phyloP scores from a whole-genome alignment of 2,113 vertebrate species.

The Lucifuga dentata region DNA sequence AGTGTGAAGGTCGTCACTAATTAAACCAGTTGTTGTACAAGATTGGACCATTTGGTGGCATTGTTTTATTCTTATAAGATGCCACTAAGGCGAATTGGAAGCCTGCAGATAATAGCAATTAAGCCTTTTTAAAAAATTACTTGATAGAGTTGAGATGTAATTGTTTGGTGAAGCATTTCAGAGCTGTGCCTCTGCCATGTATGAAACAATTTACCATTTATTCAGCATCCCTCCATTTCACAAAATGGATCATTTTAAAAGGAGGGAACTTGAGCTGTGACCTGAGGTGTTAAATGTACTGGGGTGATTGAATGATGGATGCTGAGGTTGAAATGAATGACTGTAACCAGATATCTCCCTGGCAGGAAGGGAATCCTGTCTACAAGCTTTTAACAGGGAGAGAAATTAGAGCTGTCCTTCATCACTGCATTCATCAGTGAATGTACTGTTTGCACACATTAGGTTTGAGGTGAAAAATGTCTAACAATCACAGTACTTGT shows the following conservation, averaged over 20 bases:
- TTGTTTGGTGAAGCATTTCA: conserved; percentile 44
- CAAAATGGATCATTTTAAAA: conserved; percentile 52
- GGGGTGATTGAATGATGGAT: conserved; percentile 68
- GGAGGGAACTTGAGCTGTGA: conserved; percentile 64
- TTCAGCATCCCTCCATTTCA: conserved; percentile 32
- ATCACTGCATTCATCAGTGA: conserved; percentile 63
- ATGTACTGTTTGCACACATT: conserved; percentile 69
- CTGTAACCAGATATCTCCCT: conserved; percentile 68
- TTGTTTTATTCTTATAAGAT: conserved; percentile 56
- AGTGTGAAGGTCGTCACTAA: conserved; percentile 22
- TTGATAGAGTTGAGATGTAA: conserved; percentile 44
- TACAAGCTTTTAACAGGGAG: conserved; percentile 66
- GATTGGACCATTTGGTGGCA: conserved; percentile 64
- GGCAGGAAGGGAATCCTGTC: conserved; percentile 63
- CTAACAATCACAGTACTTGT: conserved; percentile 70
- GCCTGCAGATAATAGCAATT: conserved; percentile 37
- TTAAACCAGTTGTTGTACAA: conserved; percentile 39
- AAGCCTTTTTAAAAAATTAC: conserved; percentile 31
- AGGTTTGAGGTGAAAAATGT: conserved; percentile 63
- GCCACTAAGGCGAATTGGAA: conserved; percentile 30
- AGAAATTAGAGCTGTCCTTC: conserved; percentile 70
- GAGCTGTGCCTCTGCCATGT: conserved; percentile 41
- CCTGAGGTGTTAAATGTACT: conserved; percentile 66
- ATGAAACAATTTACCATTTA: conserved; percentile 49
- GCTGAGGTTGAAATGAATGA: conserved; percentile 65